Base-by-base conservation (phyloP, 2,888 invertebrate species). In the Eremobia ochroleuca region DNA sequence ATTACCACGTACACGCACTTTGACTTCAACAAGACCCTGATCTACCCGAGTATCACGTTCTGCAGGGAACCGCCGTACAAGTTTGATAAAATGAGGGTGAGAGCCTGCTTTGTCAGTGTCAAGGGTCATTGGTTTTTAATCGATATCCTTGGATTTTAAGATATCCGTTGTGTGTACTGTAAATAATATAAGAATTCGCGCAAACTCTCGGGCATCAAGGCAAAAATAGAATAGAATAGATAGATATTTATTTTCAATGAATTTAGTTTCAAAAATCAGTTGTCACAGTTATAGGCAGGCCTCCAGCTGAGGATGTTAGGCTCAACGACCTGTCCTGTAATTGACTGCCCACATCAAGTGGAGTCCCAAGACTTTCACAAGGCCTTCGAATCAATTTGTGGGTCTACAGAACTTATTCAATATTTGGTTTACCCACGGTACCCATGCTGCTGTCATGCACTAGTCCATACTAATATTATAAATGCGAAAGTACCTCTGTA, bases 1-100 rank as follows among this genome's bases (percentile, higher is more conserved):
- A 97, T 98, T 49, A 97, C 98, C 0, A 98, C 98, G 2, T 97
- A 98, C 92, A 97, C 98, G 0, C 97, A 97, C 89, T 98, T 98
- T 81, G 97, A 97, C 85, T 96, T 98, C 76, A 98, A 98, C 91
- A 97, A 97, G 49, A 97, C 97, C 0, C 95, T 98, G 73, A 93
- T 96, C 83, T 98, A 98, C 93, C 98, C 98, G 0, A 97, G 98
- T 66, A 90, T 98, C 0, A 98, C 98, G 0, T 96, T 98, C 83
- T 98, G 98, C 86, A 95, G 97, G 37, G 97, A 97, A 76, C 98
- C 98, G 0, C 96, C 97, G 0, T 98, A 97, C 88, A 98, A 97
- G 89, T 95, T 91, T 62, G 93, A 97, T 1, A 95, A 97, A 67
- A 91, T 98, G 85, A 85, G 93, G 90, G 98, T 98, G 92, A 95